Base-by-base conservation (phyloP, 2,888 invertebrate species). In the Xanthorhoe designata region DNA sequence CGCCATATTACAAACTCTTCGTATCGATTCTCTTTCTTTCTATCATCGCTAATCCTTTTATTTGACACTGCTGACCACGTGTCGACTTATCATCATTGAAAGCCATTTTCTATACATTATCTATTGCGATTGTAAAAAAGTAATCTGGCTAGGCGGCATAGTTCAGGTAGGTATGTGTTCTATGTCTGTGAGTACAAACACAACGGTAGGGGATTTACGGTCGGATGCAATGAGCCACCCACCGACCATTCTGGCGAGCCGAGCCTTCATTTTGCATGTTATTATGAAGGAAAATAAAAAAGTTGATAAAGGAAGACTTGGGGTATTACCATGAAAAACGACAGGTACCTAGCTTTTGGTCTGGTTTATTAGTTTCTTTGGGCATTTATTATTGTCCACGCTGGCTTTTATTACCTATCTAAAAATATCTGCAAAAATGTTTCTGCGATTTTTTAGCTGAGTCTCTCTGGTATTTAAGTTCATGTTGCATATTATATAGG, bases 261-360 rank as follows among this genome's bases (percentile, higher is more conserved):
- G 74, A 76, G 80, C 80, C 86, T 87, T 84, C 85, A 86, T 88
- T 91, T 86, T 85, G 88, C 88, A 89, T 88, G 85, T 85, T 90
- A 90, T 89, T 89, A 89, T 89, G 87, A 79, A 78, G 74, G 82
- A 84, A 89, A 86, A 83, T 80, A 83, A 85, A 83, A 85, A 85
- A 86, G 83, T 83, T 81, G 75, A 82, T 83, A 87, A 86, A 84
- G 78, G 81, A 81, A 83, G 85, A 86, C 85, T 88, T 85, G 78
- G 74, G 56, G 75, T 86, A 90, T 89, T 90, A 89, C 86, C 85
- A 86, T 89, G 84, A 84, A 86, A 85, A 86, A 82, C 83, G 81
- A 79, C 83, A 83, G 81, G 79, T 78, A 76, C 75, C 72, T 70
- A 76, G 73, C 77, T 78, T 77, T 66, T 61, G 65, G 66, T 64